Percentiles rank a stretch among this genome's conserved stretches.
These are phyloP conservation scores for Chelidonichthys spinosus DNA, from an alignment of 2,797 vertebrate genomes.

Conservation along the genomic window DNA sequence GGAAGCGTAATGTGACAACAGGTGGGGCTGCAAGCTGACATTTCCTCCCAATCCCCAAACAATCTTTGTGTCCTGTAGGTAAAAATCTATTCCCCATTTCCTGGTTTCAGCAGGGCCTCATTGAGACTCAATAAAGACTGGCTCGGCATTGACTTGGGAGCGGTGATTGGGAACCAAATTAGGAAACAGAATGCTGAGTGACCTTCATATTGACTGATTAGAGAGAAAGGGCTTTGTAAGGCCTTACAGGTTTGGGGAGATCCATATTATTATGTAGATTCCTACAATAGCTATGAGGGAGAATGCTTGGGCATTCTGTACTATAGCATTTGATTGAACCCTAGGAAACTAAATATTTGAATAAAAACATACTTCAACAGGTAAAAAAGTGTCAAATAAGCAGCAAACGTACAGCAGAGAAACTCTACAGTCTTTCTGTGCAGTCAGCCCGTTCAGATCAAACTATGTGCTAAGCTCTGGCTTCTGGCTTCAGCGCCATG, in stretches of 20 bases:
- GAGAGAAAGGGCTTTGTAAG: slow-evolving; percentile 36
- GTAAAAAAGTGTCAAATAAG: slow-evolving; percentile 9
- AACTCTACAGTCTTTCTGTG: slow-evolving; percentile 31
- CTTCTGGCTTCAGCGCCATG: slow-evolving; percentile 65
- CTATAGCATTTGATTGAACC: neutral
- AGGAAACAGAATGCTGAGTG: slow-evolving; percentile 50
- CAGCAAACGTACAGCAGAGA: slow-evolving; percentile 19
- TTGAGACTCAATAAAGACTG: slow-evolving; percentile 46
- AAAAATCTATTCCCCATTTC: slow-evolving; percentile 70
- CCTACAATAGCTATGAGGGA: neutral
- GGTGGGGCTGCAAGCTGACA: slow-evolving; percentile 25
- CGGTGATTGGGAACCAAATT: slow-evolving; percentile 63
- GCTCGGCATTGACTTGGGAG: slow-evolving; percentile 46
- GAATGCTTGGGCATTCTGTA: neutral
- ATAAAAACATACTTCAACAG: neutral
- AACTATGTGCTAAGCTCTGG: slow-evolving; percentile 56
- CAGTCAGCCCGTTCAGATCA: slow-evolving; percentile 57
- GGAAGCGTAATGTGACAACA: slow-evolving; percentile 15
- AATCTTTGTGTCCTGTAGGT: slow-evolving; percentile 27
- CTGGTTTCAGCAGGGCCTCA: slow-evolving; percentile 37
- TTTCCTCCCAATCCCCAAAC: slow-evolving; percentile 37
- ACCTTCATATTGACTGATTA: slow-evolving; percentile 58
- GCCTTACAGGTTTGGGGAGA: slow-evolving; percentile 5
- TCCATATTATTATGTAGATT: slow-evolving; percentile 31
- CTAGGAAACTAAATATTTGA: neutral